Evolutionary conservation across 2,113 vertebrate genomes (phyloP).

Genomic region (Nansenia antarctica): DNA sequence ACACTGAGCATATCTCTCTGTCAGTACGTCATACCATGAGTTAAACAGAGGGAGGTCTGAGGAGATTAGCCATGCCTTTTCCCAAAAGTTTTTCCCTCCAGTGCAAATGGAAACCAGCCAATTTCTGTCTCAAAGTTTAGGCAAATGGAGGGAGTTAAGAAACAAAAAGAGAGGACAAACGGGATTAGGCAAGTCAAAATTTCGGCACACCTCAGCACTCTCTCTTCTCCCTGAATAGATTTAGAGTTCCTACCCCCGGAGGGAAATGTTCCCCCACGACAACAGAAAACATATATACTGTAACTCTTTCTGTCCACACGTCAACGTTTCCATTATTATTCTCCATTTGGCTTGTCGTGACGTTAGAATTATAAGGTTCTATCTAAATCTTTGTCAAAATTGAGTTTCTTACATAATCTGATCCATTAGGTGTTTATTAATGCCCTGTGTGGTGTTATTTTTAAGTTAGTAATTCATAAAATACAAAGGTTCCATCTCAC

Average conservation of each 20-base stretch:
- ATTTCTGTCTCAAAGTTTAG: constrained; percentile 53
- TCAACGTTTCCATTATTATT: too few relatives aligned
- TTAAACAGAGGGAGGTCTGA: constrained; percentile 42
- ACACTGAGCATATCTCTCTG: constrained; percentile 23
- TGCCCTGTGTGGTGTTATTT: too few relatives aligned
- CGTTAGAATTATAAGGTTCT: too few relatives aligned
- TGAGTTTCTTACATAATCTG: too few relatives aligned
- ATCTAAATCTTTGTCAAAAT: too few relatives aligned
- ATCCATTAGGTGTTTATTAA: too few relatives aligned
- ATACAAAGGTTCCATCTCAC: too few relatives aligned
- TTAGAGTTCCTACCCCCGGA: constrained; percentile 25
- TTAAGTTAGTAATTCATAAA: too few relatives aligned
- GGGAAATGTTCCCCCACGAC: too few relatives aligned
- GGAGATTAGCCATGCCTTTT: constrained; percentile 48
- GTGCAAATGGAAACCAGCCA: constrained; percentile 56
- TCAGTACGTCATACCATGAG: constrained; percentile 22
- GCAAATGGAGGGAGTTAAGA: constrained; percentile 40
- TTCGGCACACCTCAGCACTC: constrained; percentile 45
- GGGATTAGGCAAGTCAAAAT: constrained; percentile 54
- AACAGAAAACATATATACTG: too few relatives aligned
- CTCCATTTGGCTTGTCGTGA: too few relatives aligned
- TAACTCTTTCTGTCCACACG: too few relatives aligned
- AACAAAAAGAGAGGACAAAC: constrained; percentile 27
- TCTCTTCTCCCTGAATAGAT: constrained; percentile 30
- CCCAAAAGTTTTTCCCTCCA: constrained; percentile 42